A percentile compares a stretch with the other conserved stretches of the same genome.
Evolutionary conservation across 2,888 invertebrate genomes (phyloP).

Genomic region (Onthophagus sagittarius): DNA sequence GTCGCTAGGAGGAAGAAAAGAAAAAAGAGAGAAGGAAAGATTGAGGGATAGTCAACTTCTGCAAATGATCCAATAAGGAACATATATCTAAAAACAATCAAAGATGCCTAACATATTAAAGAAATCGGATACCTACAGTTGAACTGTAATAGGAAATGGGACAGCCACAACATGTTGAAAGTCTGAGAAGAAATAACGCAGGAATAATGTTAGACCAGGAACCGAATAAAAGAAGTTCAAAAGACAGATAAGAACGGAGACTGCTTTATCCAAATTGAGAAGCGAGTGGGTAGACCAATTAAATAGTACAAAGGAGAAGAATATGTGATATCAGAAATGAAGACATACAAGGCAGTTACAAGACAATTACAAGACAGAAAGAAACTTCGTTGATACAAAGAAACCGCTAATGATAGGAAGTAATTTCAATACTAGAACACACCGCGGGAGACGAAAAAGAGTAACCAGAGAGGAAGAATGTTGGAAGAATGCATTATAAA

Average conservation of each 20-base stretch:
- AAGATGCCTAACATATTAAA: conserved; percentile 15
- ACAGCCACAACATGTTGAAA: too few species aligned
- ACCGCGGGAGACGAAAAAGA: not conserved
- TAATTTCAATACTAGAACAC: conserved; percentile 18
- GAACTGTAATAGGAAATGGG: too few species aligned
- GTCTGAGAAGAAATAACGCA: too few species aligned
- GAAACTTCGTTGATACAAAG: too few species aligned
- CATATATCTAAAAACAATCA: conserved; percentile 7
- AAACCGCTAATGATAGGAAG: too few species aligned
- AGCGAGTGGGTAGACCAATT: not conserved
- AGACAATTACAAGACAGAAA: conserved; percentile 23
- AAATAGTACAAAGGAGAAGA: not conserved
- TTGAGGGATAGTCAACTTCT: too few species aligned
- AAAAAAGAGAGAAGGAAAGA: too few species aligned
- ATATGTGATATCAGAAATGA: not conserved
- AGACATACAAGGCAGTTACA: not conserved
- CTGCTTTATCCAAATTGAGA: not conserved
- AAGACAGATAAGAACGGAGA: conserved; percentile 14
- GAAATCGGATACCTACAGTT: conserved; percentile 25
- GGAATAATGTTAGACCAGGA: too few species aligned
- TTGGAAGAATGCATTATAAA: conserved; percentile 19
- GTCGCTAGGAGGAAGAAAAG: too few species aligned
- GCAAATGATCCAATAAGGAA: too few species aligned
- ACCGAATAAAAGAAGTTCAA: conserved; percentile 11
- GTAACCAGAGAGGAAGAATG: conserved; percentile 15